Base-by-base conservation (phyloP, 2,888 invertebrate species). In the Drosophila eohydei region DNA sequence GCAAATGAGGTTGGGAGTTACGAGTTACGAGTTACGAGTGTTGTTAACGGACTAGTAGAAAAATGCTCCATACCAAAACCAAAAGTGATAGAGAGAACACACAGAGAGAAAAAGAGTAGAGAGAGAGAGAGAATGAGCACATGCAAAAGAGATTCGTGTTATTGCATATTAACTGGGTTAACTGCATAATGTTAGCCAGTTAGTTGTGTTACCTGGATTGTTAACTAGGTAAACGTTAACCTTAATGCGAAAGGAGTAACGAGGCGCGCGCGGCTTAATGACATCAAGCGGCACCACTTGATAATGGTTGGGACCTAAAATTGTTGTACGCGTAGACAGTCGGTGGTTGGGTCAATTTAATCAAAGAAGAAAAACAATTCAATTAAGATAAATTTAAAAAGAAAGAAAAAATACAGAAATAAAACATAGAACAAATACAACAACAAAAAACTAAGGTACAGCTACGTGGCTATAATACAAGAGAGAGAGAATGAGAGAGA, bases 281-380 rank as follows among this genome's bases (percentile, higher is more conserved):
- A 93, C 92, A 91, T 95, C 95, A 59, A 95, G 93, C 87, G 94
- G 94, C 83, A 95, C 95, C 79, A 94, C 93, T 93, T 94, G 94
- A 88, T 93, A 93, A 80, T 91, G 90, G 78, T 91, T 92, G 71
- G 93, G 91, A 81, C 92, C 93, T 93, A 91, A 72, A 56, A 34
- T 50, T 7, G 12, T 32, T 32, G 32, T 34, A 34, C 32, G 16
- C 61, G 34, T 32, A 61, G 50, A 32, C 46, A 52, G 51, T 65
- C 67, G 51, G 51, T 55, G 54, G 36, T 26, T 43, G 51, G 67
- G 62, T 70, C 57, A 46, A 41, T 54, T 70, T 14, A 55, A 57
- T 61, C 55, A 60, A 74, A 80, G 76, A 67, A 88, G 71, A 89
- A 76, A 78, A 82, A 72, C 55, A 12, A 70, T 61, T 63, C 38